These are phyloP conservation scores for Scaeva pyrastri DNA, from an alignment of 2,888 invertebrate species.

Conservation along the genomic window DNA sequence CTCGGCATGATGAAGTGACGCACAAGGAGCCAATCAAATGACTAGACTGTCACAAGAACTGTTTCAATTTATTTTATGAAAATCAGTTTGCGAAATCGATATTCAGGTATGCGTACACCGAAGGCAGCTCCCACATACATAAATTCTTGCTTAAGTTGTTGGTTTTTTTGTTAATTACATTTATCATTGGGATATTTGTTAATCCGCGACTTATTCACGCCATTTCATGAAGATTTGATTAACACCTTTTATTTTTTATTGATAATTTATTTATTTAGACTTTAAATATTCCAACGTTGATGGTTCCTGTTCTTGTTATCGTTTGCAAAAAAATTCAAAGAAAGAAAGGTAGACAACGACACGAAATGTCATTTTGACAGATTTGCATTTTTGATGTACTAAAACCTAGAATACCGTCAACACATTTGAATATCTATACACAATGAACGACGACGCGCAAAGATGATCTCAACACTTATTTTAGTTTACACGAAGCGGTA, in stretches of 20 bases:
- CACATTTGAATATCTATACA: not conserved
- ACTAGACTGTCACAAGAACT: not conserved
- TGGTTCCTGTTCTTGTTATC: not conserved
- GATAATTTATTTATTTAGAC: not conserved
- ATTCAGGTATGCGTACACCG: slow-evolving; percentile 5
- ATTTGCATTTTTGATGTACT: not conserved
- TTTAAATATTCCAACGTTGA: not conserved
- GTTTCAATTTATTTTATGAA: not conserved
- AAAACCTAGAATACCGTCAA: not conserved
- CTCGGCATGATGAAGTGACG: slow-evolving; percentile 86
- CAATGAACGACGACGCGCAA: not conserved
- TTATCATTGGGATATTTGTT: not conserved
- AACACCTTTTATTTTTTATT: not conserved
- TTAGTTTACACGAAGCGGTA: no score
- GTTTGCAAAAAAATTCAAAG: slow-evolving; percentile 1
- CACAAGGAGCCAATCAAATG: no score
- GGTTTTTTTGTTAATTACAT: not conserved
- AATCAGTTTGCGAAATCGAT: slow-evolving; percentile 28
- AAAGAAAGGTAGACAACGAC: no score
- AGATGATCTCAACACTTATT: no score
- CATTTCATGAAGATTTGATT: not conserved
- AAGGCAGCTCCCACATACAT: not conserved
- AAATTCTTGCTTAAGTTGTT: not conserved
- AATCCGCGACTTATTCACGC: not conserved
- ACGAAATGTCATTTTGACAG: not conserved